phyloP scores from a whole-genome alignment of 2,113 vertebrate species.

The Meleagris gallopavo region DNA sequence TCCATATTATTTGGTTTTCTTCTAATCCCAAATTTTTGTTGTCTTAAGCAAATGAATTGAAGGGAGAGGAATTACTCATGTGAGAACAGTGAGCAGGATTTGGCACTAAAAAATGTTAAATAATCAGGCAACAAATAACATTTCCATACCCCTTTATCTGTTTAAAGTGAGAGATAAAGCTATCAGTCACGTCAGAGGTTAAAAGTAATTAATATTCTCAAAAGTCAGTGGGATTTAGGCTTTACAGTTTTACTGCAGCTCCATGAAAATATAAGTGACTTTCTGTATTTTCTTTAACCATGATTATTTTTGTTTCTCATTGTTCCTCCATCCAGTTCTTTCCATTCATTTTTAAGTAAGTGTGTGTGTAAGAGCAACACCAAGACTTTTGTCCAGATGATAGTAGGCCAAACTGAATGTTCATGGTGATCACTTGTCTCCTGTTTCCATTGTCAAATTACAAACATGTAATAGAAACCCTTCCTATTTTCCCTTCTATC shows the following conservation, averaged over 20 bases:
- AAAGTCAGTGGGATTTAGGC: slow-evolving; percentile 19
- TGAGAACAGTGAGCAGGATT: slow-evolving; percentile 9
- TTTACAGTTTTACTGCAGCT: background rate
- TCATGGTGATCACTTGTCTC: background rate
- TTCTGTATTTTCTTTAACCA: background rate
- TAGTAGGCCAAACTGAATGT: background rate
- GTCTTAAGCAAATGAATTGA: slow-evolving; percentile 35
- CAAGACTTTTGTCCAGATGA: background rate
- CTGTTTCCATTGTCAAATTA: background rate
- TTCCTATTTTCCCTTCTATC: background rate
- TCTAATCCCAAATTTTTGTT: slow-evolving; percentile 44
- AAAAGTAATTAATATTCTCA: background rate
- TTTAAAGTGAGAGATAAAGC: slow-evolving; percentile 35
- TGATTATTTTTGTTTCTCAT: background rate
- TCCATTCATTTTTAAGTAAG: background rate
- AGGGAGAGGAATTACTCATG: slow-evolving; percentile 3
- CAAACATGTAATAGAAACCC: background rate
- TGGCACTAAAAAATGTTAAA: slow-evolving; percentile 27
- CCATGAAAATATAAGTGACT: background rate
- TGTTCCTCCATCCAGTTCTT: background rate
- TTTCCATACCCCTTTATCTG: background rate
- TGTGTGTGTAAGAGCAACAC: background rate
- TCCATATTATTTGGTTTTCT: slow-evolving; percentile 19
- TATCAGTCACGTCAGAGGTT: slow-evolving; percentile 30
- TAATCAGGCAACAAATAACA: background rate